Conservation (phyloP, 2,113 vertebrate genomes). For the Ictalurus punctatus region DNA sequence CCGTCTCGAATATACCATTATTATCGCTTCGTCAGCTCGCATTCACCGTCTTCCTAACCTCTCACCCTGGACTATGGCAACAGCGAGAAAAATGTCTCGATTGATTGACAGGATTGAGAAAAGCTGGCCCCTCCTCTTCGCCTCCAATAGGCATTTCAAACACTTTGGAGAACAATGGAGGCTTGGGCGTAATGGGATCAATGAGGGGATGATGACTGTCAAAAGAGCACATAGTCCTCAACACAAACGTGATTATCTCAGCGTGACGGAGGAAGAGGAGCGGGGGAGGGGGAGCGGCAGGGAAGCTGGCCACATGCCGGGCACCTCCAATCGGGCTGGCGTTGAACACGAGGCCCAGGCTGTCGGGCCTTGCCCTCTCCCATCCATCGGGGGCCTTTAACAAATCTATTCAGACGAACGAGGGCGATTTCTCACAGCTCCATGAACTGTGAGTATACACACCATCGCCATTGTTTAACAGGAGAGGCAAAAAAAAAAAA, state of each 20-base stretch:
- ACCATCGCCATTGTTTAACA: conserved; percentile 34
- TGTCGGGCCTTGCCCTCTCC: conserved; percentile 77
- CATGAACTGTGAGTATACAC: conserved; percentile 24
- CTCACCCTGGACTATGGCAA: conserved; percentile 97
- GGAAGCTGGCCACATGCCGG: conserved; percentile 77
- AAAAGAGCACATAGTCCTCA: conserved; percentile 99
- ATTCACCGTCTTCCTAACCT: conserved; percentile 98
- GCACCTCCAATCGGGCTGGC: conserved; percentile 81
- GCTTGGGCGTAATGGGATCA: conserved; percentile 98
- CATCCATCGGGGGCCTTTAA: conserved; percentile 85
- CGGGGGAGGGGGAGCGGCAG: conserved; percentile 64
- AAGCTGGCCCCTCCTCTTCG: conserved; percentile 80
- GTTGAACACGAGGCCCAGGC: conserved; percentile 78
- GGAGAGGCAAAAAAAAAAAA: conserved; percentile 10
- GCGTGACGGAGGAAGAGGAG: conserved; percentile 85
- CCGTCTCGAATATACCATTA: conserved; percentile 86
- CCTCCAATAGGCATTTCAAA: conserved; percentile 95
- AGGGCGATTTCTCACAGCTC: conserved; percentile 44
- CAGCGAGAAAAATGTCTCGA: conserved; percentile 97
- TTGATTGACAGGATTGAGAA: conserved; percentile 93
- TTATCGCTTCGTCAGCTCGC: conserved; percentile 94
- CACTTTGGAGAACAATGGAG: conserved; percentile 92
- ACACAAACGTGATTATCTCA: conserved; percentile 99
- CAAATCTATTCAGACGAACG: conserved; percentile 88
- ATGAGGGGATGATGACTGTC: conserved; percentile 96